Evolutionary conservation across 1,140 invertebrate genomes (phyloP).

Genomic region (Pseudomyrmex flavicornis): DNA sequence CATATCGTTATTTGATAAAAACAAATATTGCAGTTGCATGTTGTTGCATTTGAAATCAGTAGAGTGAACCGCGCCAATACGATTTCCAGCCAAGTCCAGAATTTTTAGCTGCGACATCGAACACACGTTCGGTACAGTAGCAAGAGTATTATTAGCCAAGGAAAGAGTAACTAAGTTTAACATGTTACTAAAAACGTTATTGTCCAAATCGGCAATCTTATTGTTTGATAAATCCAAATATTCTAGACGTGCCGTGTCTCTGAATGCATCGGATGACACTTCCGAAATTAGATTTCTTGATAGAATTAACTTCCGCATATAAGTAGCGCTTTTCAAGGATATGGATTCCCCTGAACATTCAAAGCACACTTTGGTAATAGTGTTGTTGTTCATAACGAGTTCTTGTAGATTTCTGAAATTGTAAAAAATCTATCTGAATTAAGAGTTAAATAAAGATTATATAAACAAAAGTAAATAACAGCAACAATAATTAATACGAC

Average conservation of each 20-base stretch:
- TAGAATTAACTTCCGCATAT: slow-evolving; percentile 73
- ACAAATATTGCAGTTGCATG: slow-evolving; percentile 66
- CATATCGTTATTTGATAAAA: slow-evolving; percentile 76
- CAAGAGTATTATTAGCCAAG: slow-evolving; percentile 75
- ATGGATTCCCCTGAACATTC: slow-evolving; percentile 65
- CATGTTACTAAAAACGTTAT: slow-evolving; percentile 61
- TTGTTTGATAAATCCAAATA: slow-evolving; percentile 77
- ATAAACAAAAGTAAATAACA: neutral
- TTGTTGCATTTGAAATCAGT: slow-evolving; percentile 60
- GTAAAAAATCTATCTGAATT: neutral
- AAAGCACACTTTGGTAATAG: slow-evolving; percentile 67
- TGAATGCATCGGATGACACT: slow-evolving; percentile 74
- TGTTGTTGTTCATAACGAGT: slow-evolving; percentile 11
- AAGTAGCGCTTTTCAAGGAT: slow-evolving; percentile 61
- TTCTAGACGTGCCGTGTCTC: slow-evolving; percentile 59
- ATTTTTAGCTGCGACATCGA: slow-evolving; percentile 61
- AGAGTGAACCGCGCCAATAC: slow-evolving; percentile 64
- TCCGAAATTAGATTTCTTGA: slow-evolving; percentile 71
- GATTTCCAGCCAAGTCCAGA: slow-evolving; percentile 77
- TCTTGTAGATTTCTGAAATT: slow-evolving; percentile 1
- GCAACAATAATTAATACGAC: neutral
- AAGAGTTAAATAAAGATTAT: neutral
- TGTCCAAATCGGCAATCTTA: slow-evolving; percentile 60
- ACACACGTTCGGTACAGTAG: slow-evolving; percentile 71
- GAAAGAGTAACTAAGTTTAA: slow-evolving; percentile 69